Percentiles rank a stretch among this genome's conserved stretches.
These are phyloP conservation scores for Pogonocichla stellata DNA, from an alignment of 2,113 vertebrate genomes.

Conservation along the genomic window DNA sequence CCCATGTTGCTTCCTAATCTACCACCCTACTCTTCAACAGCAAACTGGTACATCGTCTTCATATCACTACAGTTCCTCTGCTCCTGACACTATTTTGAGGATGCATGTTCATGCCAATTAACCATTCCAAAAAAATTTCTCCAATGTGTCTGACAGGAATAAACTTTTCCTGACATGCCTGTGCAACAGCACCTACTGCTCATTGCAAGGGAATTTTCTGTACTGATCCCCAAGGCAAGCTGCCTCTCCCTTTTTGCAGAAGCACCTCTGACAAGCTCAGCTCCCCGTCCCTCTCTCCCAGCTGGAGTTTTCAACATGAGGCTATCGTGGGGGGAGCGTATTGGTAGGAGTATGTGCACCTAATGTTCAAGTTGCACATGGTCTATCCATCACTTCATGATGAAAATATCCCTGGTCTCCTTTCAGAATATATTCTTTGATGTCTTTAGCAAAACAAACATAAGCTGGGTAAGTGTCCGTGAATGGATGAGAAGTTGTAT, in stretches of 20 bases:
- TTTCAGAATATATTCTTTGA: not conserved
- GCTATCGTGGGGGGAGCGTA: rapidly evolving
- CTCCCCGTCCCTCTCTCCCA: not conserved
- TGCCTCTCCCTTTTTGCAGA: not conserved
- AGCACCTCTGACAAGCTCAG: not conserved
- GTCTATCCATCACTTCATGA: not conserved
- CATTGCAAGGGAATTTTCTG: not conserved
- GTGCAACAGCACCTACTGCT: not conserved
- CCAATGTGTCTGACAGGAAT: not conserved
- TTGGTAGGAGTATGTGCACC: not conserved
- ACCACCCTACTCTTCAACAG: not conserved
- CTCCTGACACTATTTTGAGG: not conserved
- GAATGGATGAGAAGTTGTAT: not conserved
- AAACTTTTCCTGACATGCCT: not conserved
- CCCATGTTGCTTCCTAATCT: not conserved
- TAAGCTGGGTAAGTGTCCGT: not conserved
- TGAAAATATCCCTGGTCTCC: not conserved
- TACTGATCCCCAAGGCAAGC: not conserved
- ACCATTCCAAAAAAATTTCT: not conserved
- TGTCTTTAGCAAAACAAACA: not conserved
- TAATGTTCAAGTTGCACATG: not conserved
- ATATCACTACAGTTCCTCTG: not conserved
- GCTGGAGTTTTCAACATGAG: not conserved
- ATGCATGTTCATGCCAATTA: not conserved
- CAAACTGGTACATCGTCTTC: rapidly evolving